Base-by-base conservation (phyloP, 2,797 vertebrate genomes). In the Toxotes lorentzi region DNA sequence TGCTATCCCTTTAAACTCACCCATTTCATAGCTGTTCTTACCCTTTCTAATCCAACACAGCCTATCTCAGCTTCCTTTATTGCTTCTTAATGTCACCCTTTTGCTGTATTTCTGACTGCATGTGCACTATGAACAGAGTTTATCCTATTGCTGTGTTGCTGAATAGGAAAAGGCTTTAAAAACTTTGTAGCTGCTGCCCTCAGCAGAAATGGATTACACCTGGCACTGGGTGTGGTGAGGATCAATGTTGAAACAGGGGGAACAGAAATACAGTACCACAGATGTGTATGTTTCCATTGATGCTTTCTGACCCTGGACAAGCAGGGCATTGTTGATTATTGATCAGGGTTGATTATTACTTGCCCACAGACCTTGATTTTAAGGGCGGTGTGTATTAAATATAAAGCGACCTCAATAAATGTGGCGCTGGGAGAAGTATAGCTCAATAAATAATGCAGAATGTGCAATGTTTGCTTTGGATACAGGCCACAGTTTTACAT, bases 161-260 rank as follows among this genome's bases (percentile, higher is more conserved):
- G 59, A 30, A 41, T 66, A 72, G 34, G 32, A 72, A 82, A 69
- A 70, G 66, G 65, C 57, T 70, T 80, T 67, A 53, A 73, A 66
- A 84, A 71, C 62, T 70, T 81, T 63, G 67, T 63, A 11, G 64
- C 7, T 78, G 78, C 87, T 75, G 67, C 41, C 86, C 70, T 85
- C 77, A 82, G 75, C 76, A 85, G 75, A 88, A 79, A 72, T 70
- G 57, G 84, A 82, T 89, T 80, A 76, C 65, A 85, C 76, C 78
- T 86, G 74, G 77, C 73, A 45, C 59, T 32, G 76, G 65, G 74
- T 83, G 51, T 58, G 60, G 51, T 62, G 23, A 7, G 16, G 69
- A 87, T 86, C 77, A 82, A 85, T 86, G 74, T 6, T 30, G 50
- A 72, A 82, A 60, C 21, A 63, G n/a, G 51, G 51, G 50, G 35